Base-by-base conservation (phyloP, 2,113 vertebrate species). In the Eudyptes chrysolophus region DNA sequence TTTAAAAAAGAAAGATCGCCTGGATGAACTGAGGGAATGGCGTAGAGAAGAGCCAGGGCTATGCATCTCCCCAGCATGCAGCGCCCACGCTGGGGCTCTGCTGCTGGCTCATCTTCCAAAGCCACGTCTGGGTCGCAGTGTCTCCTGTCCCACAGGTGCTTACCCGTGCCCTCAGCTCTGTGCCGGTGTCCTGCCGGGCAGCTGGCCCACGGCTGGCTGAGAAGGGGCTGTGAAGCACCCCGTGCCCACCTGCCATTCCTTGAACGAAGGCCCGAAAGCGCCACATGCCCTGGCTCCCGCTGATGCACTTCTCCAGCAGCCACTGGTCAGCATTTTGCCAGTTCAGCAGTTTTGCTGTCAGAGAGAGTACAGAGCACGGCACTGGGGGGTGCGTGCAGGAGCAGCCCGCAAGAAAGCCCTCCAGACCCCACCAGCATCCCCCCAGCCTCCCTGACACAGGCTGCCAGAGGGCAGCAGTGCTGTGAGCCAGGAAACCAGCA, bases 261-360 rank as follows among this genome's bases (percentile, higher is more conserved):
- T n/a, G 97, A 91, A 98, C 8, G 52, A 98, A 98, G 86, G 97
- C 66, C 2, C 34, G 84, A 66, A 98, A 97, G 24, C 96, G 96
- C 96, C 46, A 93, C 95, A 98, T 98, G 68, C 98, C 98, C 16
- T 96, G 91, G 94, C 94, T 98, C 12, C 98, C 96, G 0, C 97
- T 95, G 85, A 98, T 81, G 90, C 97, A 98, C 72, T 96, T 98
- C 87, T 97, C 94, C 40, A 98, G 96, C 44, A 98, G 97, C 98
- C 98, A 98, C 78, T 17, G 94, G 68, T 98, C 98, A n/a, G 97
- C 97, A 0, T 70, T 87, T 60, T 51, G 86, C 98, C 97, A 98
- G 90, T 97, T 97, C 94, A 98, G 96, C 93, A 98, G 96, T 24
- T 96, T 95, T 57, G 96, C 98, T 98, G 96, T 68, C 55, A 76